Base-by-base conservation (phyloP, 2,888 invertebrate genomes). In the Ormyrus pomaceus region DNA sequence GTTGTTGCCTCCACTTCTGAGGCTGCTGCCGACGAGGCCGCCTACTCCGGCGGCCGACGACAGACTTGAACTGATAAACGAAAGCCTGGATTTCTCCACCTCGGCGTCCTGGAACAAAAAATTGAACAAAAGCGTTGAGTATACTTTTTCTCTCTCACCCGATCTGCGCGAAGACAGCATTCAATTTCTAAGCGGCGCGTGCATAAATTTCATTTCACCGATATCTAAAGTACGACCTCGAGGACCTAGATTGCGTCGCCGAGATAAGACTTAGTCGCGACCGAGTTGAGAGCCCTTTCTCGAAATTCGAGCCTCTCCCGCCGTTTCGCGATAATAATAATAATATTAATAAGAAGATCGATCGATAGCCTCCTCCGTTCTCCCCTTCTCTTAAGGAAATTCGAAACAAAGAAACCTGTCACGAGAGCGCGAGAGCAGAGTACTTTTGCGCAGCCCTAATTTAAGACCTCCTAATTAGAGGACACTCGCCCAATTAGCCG, bases 51-150 rank as follows among this genome's bases (percentile, higher is more conserved):
- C n/a, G 34, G 77, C 53, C 11, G 75, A 62, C 50, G 86, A 81
- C 76, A 88, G 85, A 61, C 84, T 83, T 58, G 89, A 84, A 10
- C 86, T 86, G 81, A 90, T 85, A 78, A 88, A 85, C 10, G 90
- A 86, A 77, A 90, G 83, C 81, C 90, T 84, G 61, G 89, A 87
- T 82, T 90, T 90, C 82, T 88, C 90, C 73, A 87, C 84, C 80
- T 89, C 90, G 50, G 89, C 87, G 59, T 89, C 89, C 90, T 90
- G 88, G 0, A 90, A 90, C 86, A 88, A 5, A 48, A 13, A 64
- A 68, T 51, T 4, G 34, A 3, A 34, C 64, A 34, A 78, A 58
- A 74, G 45, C 5, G 13, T 9, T 65, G 3, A 11, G n/a, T 58
- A 56, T n/a, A 58, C 13, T 13, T 48, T 19, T 59, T 59, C 10